Evolutionary conservation across 2,888 invertebrate genomes (phyloP).

Genomic region (Troides helena): DNA sequence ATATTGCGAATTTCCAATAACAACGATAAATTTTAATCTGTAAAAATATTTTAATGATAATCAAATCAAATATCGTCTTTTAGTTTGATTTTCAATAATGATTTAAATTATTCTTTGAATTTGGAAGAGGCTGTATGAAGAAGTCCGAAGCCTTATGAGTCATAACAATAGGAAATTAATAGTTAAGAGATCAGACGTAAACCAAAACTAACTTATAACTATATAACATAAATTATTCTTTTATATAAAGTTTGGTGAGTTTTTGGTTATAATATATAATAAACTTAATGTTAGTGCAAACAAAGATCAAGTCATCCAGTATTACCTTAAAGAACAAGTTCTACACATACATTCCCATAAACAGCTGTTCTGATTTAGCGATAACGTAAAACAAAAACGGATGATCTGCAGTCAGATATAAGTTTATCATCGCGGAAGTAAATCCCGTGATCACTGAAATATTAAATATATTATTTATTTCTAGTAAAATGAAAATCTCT

Average conservation of each 20-base stretch:
- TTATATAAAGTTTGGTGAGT: no score
- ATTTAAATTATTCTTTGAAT: background rate
- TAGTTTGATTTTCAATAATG: no score
- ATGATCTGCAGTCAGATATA: conserved; percentile 33
- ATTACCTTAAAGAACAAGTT: conserved; percentile 4
- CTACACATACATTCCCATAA: conserved; percentile 34
- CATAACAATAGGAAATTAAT: no score
- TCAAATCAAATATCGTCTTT: no score
- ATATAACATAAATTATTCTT: background rate
- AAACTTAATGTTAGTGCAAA: no score
- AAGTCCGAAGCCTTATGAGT: background rate
- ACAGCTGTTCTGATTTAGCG: conserved; percentile 35
- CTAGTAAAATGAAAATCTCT: background rate
- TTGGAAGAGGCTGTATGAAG: background rate
- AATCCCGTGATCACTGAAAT: conserved; percentile 5
- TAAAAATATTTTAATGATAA: no score
- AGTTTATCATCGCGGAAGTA: background rate
- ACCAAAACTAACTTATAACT: conserved; percentile 2
- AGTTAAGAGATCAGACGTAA: background rate
- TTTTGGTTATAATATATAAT: no score
- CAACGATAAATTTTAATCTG: no score
- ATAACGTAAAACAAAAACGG: conserved; percentile 39
- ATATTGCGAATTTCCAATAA: no score
- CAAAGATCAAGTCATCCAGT: background rate
- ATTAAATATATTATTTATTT: conserved; percentile 3